Base-by-base conservation (phyloP, 2,113 vertebrate genomes). In the Lycaon pictus region DNA sequence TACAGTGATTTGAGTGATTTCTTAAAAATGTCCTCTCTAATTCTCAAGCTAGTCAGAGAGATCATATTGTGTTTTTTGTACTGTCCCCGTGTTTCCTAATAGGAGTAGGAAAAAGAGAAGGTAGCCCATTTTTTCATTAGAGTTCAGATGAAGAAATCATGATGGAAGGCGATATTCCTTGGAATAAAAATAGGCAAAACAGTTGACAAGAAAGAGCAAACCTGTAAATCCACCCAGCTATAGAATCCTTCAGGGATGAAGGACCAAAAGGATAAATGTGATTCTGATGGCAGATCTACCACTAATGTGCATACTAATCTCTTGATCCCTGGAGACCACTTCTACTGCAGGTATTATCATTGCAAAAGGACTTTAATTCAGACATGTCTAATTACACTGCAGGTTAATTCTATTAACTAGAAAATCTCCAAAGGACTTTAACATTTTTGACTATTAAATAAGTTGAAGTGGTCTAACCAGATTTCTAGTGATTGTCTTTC, bases 371-470 rank as follows among this genome's bases (percentile, higher is more conserved):
- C 69, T 92, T 95, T 93, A 96, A 96, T 97, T 97, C 55, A 96
- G 63, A 97, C n/a, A 85, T n/a, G 53, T 93, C 27, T 98, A 97
- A 97, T 97, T 97, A 90, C 5, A 96, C 12, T 83, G 48, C 37
- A 96, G 83, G 76, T 94, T 97, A 98, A 97, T 97, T 97, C 55
- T 89, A 87, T 98, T 97, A 98, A 96, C 88, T 93, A 92, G 86
- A 72, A 96, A 98, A 92, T 92, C 67, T 97, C 79, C 71, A 93
- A 92, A 95, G 74, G 56, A 95, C 62, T 95, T 96, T 62, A 97
- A 93, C 62, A 96, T 96, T 96, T 97, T 90, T 97, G 74, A 97
- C 58, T 97, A 79, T 96, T 94, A 95, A 98, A 93, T 97, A 98
- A 93, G 27, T 97, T 96, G 96, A 91, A 97, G 63, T 92, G 53